phyloP scores from a whole-genome alignment of 2,113 vertebrate genomes.

The Motacilla tschutschensis region DNA sequence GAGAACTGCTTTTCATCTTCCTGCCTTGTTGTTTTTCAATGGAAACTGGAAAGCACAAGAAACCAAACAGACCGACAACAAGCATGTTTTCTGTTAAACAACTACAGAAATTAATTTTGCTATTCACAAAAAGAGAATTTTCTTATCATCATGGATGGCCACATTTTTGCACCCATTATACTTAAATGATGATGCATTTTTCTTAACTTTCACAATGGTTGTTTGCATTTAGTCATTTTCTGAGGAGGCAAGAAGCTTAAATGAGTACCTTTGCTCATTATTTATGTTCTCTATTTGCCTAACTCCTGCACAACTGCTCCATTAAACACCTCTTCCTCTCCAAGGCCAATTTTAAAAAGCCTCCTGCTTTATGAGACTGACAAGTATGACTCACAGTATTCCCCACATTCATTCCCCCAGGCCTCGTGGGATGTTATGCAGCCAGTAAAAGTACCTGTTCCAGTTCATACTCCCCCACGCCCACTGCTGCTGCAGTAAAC shows the following conservation, averaged over 20 bases:
- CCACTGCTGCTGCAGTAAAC: neutral
- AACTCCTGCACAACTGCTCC: constrained; percentile 43
- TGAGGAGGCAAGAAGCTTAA: constrained; percentile 10
- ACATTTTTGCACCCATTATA: neutral
- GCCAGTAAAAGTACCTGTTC: constrained; percentile 33
- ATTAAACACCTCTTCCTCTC: constrained; percentile 56
- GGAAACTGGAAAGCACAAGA: neutral
- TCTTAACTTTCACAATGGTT: neutral
- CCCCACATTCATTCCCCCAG: neutral
- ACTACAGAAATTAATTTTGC: neutral
- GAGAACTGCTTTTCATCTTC: neutral
- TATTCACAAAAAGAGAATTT: neutral
- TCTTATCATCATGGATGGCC: neutral
- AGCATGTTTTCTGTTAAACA: neutral
- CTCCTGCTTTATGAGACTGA: constrained; percentile 30
- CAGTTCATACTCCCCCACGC: constrained; percentile 3
- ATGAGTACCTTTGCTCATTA: constrained; percentile 9
- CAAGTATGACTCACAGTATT: constrained; percentile 30
- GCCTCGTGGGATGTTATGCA: neutral
- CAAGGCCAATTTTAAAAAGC: constrained; percentile 25
- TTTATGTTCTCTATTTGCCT: constrained; percentile 32
- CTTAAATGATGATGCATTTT: neutral
- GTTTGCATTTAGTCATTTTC: constrained; percentile 13
- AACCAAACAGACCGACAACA: neutral
- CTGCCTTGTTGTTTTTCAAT: neutral